Base-by-base conservation (phyloP, 2,113 vertebrate species). In the Erythrolamprus reginae region DNA sequence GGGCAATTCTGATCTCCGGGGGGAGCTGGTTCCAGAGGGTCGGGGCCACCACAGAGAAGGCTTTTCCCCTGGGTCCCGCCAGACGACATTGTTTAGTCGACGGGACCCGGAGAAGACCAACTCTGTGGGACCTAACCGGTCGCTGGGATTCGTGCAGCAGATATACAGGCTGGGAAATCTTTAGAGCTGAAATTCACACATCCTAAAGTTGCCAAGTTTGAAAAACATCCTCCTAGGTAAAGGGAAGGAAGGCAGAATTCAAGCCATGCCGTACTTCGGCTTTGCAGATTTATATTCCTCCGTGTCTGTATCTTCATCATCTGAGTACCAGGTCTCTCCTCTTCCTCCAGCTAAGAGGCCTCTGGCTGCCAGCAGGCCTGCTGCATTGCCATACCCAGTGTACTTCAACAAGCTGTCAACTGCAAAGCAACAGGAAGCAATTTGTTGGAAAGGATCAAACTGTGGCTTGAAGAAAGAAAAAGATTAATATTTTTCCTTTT, bases 391-490 rank as follows among this genome's bases (percentile, higher is more conserved):
- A 52, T 99, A 99, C 56, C 99, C 99, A 0, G 99, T 99, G 92
- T 99, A 99, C 95, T 99, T 99, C 96, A 99, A 95, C 95, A 99
- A 97, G 95, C 98, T 99, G 93, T 99, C 98, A 86, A 99, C 99
- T 99, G 95, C 93, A 95, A 96, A 95, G 92, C 94, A 50, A 0
- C 1, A 94, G 0, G 42, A 96, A 90, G 12, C 9, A 93, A 90
- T 91, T 91, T 47, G 88, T 3, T 92, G n/a, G 85, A 42, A 19
- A 61, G 0, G 24, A 47, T 45, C 58, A 15, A 42, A 33, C 65
- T 9, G 89, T 2, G n/a, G 47, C 42, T 85, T 70, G 51, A 84
- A 45, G 92, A 82, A 17, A 91, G 55, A 65, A 87, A 15, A 26
- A 23, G 17, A 89, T 65, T 23, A 82, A 33, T 4, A 91, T 86